Evolutionary conservation across 2,113 vertebrate genomes (phyloP).

Genomic region (Cynopterus brachyotis): DNA sequence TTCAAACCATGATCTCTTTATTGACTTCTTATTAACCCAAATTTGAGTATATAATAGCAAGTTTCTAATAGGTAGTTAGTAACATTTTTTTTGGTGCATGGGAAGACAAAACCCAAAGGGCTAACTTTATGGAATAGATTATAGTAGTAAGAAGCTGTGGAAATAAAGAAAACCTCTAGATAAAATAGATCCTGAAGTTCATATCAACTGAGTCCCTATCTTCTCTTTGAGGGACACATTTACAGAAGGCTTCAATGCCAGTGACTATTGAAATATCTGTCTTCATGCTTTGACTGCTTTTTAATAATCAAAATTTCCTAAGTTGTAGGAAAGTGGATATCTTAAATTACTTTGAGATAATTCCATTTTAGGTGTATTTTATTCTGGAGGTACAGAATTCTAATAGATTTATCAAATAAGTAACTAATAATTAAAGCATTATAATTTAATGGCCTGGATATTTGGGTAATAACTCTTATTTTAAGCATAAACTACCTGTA

Average conservation of each 20-base stretch:
- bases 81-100: not conserved
- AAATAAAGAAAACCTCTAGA: not conserved
- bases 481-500: not conserved
- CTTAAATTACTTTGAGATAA: not conserved
- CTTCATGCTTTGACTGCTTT: not conserved
- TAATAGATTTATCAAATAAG: not conserved
- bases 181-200: not conserved
- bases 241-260: not conserved
- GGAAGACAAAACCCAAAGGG: not conserved
- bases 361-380: not conserved
- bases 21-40: not conserved
- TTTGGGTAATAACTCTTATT: not conserved
- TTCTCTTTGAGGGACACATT: not conserved
- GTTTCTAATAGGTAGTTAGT: not conserved
- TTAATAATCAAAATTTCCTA: not conserved
- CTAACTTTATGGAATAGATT: not conserved
- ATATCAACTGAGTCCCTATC: not conserved
- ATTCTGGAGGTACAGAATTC: not conserved
- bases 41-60: not conserved
- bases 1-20: not conserved
- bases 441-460: not conserved
- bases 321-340: not conserved
- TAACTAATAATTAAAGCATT: not conserved
- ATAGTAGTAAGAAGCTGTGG: not conserved
- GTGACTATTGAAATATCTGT: not conserved